A percentile compares a stretch with the other conserved stretches of the same genome.
Evolutionary conservation across 2,797 vertebrate genomes (phyloP).

Genomic region (Platalea minor): DNA sequence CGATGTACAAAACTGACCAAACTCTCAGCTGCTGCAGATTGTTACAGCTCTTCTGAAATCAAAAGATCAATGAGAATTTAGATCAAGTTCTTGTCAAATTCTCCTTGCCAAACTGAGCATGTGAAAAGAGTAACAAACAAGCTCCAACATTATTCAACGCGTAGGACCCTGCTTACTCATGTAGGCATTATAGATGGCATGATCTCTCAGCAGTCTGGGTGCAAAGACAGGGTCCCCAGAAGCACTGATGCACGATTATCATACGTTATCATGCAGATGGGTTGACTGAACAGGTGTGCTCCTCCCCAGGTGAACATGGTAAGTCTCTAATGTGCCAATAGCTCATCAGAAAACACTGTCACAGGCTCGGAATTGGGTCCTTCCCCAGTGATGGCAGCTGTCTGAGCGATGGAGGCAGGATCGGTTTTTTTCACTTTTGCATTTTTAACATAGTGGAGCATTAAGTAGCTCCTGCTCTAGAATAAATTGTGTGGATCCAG

Average conservation of each 20-base stretch:
- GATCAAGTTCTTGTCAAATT: not conserved
- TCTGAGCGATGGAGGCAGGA: not conserved
- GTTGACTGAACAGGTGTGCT: slow-evolving; percentile 39
- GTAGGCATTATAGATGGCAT: not conserved
- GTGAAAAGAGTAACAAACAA: not conserved
- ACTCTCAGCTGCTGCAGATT: not conserved
- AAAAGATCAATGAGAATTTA: not conserved
- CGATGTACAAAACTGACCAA: not conserved
- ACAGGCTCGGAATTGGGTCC: not conserved
- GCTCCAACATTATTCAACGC: not conserved
- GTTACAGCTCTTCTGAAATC: not conserved
- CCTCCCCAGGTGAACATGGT: not conserved
- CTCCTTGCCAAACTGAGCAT: not conserved
- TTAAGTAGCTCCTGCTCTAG: slow-evolving; percentile 1
- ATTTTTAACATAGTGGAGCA: not conserved
- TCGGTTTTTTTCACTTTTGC: not conserved
- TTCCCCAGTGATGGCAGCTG: not conserved
- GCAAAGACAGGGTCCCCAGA: not conserved
- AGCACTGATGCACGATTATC: not conserved
- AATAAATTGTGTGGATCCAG: not conserved
- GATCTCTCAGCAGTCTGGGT: not conserved
- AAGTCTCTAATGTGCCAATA: not conserved
- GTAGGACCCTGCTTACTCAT: not conserved
- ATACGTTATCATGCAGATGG: not conserved
- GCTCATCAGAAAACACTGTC: not conserved